Percentiles rank a stretch among this genome's conserved stretches.
Evolutionary conservation across 2,797 vertebrate species (phyloP).

Genomic region (Catamblyrhynchus diadema): DNA sequence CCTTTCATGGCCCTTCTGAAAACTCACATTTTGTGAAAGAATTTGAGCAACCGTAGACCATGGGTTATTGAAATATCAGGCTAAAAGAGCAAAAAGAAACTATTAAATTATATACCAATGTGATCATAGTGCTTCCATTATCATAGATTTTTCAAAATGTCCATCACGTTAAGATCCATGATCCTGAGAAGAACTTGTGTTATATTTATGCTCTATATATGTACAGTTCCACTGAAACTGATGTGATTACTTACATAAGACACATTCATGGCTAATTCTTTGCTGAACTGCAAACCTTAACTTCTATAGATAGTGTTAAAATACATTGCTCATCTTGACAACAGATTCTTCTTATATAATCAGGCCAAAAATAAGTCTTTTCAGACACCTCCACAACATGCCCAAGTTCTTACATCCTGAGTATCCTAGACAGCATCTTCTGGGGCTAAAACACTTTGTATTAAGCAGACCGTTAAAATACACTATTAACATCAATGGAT

Average conservation of each 20-base stretch:
- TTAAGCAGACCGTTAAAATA: neutral
- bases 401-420: neutral
- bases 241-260: neutral
- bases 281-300: neutral
- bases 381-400: neutral
- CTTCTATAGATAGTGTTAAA: neutral
- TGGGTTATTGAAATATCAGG: neutral
- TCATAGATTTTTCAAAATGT: neutral
- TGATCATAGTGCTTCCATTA: neutral
- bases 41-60: rapidly evolving
- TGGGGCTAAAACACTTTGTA: neutral
- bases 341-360: conserved; percentile 42
- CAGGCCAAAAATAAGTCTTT: neutral
- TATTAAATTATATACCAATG: neutral
- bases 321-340: neutral
- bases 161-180: neutral
- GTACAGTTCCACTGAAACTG: neutral
- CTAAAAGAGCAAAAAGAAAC: neutral
- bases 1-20: neutral
- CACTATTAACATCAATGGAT: neutral
- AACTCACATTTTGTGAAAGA: neutral
- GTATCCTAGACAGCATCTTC: neutral
- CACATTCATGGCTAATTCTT: neutral
- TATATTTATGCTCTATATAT: neutral
- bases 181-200: neutral